A percentile compares a stretch with the other conserved stretches of the same genome.
Conservation (phyloP, 2,113 vertebrate genomes). For the Platichthys flesus region DNA sequence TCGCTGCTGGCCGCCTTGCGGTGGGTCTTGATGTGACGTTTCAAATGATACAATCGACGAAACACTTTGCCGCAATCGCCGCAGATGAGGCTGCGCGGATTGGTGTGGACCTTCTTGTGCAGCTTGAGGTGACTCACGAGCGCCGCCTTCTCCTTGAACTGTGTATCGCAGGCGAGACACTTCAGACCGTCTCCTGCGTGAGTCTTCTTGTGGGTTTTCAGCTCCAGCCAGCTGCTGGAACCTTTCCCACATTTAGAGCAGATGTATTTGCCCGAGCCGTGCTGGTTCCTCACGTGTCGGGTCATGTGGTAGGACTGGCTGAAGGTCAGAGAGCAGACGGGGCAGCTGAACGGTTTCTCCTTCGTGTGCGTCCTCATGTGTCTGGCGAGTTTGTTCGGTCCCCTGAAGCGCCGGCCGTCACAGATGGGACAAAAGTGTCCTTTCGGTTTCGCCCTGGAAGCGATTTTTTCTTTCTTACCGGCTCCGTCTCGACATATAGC, state of each 20-base stretch:
- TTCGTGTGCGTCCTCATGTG: constrained; percentile 77
- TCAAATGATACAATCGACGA: constrained; percentile 66
- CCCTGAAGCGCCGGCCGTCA: constrained; percentile 53
- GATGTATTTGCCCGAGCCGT: constrained; percentile 53
- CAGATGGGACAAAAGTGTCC: constrained; percentile 69
- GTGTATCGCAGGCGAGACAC: constrained; percentile 65
- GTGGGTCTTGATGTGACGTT: constrained; percentile 67
- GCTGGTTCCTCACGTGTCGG: constrained; percentile 69
- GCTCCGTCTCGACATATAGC: constrained; percentile 6
- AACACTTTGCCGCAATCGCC: constrained; percentile 72
- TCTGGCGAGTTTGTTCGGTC: constrained; percentile 65
- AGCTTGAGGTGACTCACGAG: constrained; percentile 59
- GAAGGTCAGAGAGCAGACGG: constrained; percentile 60
- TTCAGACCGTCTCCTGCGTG: constrained; percentile 49
- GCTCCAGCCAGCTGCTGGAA: constrained; percentile 55
- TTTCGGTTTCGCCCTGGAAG: neutral
- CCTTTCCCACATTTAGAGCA: constrained; percentile 67
- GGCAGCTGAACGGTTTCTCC: constrained; percentile 74
- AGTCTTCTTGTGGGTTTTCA: constrained; percentile 63
- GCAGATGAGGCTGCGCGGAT: constrained; percentile 53
- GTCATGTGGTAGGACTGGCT: constrained; percentile 78
- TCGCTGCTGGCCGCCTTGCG: constrained; percentile 44
- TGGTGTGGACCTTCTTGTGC: constrained; percentile 45
- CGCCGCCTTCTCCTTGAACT: constrained; percentile 55
- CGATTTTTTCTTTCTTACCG: neutral